These are phyloP conservation scores for Hassar affinis DNA, from an alignment of 2,113 vertebrate species.

Conservation along the genomic window DNA sequence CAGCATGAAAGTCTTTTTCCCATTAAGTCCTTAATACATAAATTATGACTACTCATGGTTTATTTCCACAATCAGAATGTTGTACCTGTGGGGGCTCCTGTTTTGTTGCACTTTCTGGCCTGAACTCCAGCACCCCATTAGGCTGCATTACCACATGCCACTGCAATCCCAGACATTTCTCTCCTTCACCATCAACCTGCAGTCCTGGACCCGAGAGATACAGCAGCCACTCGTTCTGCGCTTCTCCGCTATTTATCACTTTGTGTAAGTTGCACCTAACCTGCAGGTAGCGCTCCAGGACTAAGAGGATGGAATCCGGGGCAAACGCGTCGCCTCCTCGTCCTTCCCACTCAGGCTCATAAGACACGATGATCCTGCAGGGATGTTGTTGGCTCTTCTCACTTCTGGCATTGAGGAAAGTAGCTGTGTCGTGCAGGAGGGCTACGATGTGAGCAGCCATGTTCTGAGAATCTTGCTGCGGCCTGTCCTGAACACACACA, in stretches of 20 bases:
- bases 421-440: slow-evolving; percentile 68
- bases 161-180: slow-evolving; percentile 38
- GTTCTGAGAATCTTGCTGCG: slow-evolving; percentile 51
- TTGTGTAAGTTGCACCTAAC: slow-evolving; percentile 66
- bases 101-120: slow-evolving; percentile 29
- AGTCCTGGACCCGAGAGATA: slow-evolving; percentile 61
- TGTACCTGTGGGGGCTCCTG: slow-evolving; percentile 5
- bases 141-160: slow-evolving; percentile 62
- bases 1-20: background rate
- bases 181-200: background rate
- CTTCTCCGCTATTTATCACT: slow-evolving; percentile 48
- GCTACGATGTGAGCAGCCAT: slow-evolving; percentile 63
- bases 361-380: slow-evolving; percentile 69
- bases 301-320: slow-evolving; percentile 57
- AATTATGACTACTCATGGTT: background rate
- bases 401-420: slow-evolving; percentile 62
- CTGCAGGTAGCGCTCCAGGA: slow-evolving; percentile 72
- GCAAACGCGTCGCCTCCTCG: slow-evolving; percentile 29
- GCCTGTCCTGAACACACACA: slow-evolving; percentile 41
- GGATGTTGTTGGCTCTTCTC: slow-evolving; percentile 4
- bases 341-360: slow-evolving; percentile 48
- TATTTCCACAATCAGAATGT: background rate
- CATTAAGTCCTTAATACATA: background rate
- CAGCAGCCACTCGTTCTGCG: slow-evolving; percentile 63
- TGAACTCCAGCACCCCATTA: slow-evolving; percentile 68